These are phyloP conservation scores for Bombus waltoni DNA, from an alignment of 1,140 invertebrate species.

Conservation along the genomic window DNA sequence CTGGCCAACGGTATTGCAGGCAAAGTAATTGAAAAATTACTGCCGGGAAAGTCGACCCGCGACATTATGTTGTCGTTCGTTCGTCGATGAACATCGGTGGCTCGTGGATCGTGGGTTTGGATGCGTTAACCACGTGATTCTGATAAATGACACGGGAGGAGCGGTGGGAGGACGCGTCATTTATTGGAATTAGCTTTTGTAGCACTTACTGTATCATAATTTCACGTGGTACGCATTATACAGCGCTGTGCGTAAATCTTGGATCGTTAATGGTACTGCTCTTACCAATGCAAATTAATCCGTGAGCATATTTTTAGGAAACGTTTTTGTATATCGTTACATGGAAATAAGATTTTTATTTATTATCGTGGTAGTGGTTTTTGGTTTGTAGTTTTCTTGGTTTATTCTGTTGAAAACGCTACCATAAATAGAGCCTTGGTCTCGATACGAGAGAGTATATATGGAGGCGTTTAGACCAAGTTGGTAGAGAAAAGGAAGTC, in stretches of 20 bases:
- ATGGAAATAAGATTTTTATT: too few species aligned
- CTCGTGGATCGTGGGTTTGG: neutral
- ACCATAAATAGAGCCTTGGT: too few species aligned
- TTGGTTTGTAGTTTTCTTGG: too few species aligned
- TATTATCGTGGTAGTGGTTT: too few species aligned
- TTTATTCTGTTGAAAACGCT: too few species aligned
- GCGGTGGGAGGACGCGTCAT: constrained; percentile 28
- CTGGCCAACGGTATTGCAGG: constrained; percentile 31
- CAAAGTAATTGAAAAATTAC: constrained; percentile 71
- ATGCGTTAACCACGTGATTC: constrained; percentile 38
- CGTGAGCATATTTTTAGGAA: too few species aligned
- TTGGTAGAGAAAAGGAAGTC: too few species aligned
- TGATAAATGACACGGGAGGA: constrained; percentile 55
- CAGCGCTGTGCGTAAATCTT: neutral
- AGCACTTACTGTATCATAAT: constrained; percentile 51
- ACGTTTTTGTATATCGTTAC: too few species aligned
- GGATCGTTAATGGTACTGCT: too few species aligned
- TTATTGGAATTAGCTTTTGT: constrained; percentile 62
- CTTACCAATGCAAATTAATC: too few species aligned
- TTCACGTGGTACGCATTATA: constrained; percentile 50
- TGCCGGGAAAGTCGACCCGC: constrained; percentile 34
- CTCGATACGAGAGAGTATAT: too few species aligned
- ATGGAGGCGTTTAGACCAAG: too few species aligned
- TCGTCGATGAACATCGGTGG: neutral
- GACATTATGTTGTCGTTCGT: constrained; percentile 13